Evolutionary conservation across 2,888 invertebrate genomes (phyloP).

Genomic region (Nesidiocoris tenuis): DNA sequence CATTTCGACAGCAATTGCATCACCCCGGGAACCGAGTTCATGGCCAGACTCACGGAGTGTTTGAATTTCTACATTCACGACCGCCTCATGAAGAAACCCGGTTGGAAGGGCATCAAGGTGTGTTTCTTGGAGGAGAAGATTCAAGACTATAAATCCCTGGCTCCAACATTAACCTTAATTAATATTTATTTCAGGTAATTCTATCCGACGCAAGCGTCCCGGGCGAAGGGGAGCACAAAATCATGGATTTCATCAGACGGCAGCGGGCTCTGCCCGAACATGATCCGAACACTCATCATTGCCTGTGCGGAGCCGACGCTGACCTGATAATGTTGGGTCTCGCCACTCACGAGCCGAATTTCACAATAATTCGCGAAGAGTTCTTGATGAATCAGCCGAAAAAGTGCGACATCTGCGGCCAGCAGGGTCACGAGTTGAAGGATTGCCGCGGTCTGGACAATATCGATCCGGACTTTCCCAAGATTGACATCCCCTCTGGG

Average conservation of each 20-base stretch:
- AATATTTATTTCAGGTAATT: slow-evolving; percentile 60
- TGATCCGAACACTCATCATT: slow-evolving; percentile 97
- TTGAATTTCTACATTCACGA: slow-evolving; percentile 82
- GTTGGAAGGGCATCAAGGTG: slow-evolving; percentile 90
- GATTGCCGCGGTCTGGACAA: slow-evolving; percentile 72
- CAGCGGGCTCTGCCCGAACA: slow-evolving; percentile 93
- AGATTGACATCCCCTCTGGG: slow-evolving; percentile 56
- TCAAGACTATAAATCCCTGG: too few species aligned
- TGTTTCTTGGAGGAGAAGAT: too few species aligned
- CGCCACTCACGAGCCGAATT: slow-evolving; percentile 98
- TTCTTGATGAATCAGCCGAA: slow-evolving; percentile 95
- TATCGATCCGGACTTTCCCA: slow-evolving; percentile 54
- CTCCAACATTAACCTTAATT: too few species aligned
- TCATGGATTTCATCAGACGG: slow-evolving; percentile 97
- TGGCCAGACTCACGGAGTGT: slow-evolving; percentile 85
- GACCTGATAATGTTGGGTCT: slow-evolving; percentile 97
- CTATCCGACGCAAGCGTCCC: slow-evolving; percentile 99
- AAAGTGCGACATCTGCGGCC: slow-evolving; percentile 94
- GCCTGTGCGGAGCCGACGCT: slow-evolving; percentile 96
- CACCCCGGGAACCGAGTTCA: slow-evolving; percentile 98
- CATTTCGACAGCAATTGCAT: slow-evolving; percentile 99
- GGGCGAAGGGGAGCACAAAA: slow-evolving; percentile 98
- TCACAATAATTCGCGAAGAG: slow-evolving; percentile 97
- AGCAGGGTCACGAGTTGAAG: slow-evolving; percentile 88
- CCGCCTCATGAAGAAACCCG: slow-evolving; percentile 87